These are phyloP conservation scores for Haliclona indistincta DNA, from an alignment of 37 sponge, comb jelly and placozoan species.

Conservation along the genomic window DNA sequence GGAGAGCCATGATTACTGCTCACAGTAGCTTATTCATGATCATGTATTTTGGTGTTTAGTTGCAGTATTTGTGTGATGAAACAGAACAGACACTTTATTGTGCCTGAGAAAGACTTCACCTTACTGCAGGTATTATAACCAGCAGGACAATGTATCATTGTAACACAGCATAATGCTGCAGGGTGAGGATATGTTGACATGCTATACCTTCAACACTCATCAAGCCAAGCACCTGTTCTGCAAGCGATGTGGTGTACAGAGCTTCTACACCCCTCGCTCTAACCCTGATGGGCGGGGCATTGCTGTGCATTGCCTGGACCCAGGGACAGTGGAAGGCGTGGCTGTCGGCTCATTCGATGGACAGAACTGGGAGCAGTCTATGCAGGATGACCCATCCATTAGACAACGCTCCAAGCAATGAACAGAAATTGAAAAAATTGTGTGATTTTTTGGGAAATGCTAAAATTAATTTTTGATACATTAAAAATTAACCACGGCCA, in stretches of 20 bases:
- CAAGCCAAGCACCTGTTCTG: slow-evolving; percentile 95
- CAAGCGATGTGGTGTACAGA: slow-evolving; percentile 89
- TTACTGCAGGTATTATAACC: slow-evolving; percentile 49
- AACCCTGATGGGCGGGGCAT: slow-evolving; percentile 92
- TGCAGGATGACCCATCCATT: slow-evolving; percentile 43
- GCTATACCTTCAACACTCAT: slow-evolving; percentile 91
- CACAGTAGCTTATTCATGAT: neutral
- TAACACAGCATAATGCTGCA: neutral
- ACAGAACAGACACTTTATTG: slow-evolving; percentile 89
- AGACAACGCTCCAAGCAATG: slow-evolving; percentile 46
- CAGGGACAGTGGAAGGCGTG: slow-evolving; percentile 51
- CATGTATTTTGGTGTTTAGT: slow-evolving; percentile 21
- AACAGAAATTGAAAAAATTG: neutral
- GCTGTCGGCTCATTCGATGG: slow-evolving; percentile 74
- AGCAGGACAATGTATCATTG: neutral
- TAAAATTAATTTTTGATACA: neutral
- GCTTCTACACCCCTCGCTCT: slow-evolving; percentile 95
- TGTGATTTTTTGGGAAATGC: no score
- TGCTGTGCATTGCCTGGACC: slow-evolving; percentile 73
- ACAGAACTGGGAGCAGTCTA: slow-evolving; percentile 77
- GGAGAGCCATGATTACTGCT: neutral
- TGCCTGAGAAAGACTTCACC: slow-evolving; percentile 79
- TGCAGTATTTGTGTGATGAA: slow-evolving; percentile 91
- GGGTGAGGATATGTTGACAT: slow-evolving; percentile 72
- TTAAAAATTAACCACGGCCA: neutral